Evolutionary conservation across 1,140 invertebrate species (phyloP).

Genomic region (Coptotermes formosanus): DNA sequence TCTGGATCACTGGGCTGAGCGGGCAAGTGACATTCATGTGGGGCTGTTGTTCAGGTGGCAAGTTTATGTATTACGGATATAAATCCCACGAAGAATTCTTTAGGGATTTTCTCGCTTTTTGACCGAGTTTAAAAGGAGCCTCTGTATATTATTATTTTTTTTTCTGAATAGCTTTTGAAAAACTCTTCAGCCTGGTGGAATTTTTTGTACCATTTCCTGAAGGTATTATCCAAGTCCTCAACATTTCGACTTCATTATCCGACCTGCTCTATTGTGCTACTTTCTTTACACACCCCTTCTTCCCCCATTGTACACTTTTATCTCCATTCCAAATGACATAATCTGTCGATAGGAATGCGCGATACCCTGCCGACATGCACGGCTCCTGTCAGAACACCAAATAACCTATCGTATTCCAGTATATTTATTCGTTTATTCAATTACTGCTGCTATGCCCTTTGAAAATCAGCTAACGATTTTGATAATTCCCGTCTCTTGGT

Average conservation of each 20-base stretch:
- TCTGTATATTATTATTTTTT: neutral
- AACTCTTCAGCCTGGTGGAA: too few relatives aligned
- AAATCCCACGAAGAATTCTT: neutral
- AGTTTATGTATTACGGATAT: too few relatives aligned
- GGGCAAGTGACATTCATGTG: neutral
- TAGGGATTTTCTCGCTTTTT: slow-evolving; percentile 12
- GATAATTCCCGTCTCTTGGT: too few relatives aligned
- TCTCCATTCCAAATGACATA: neutral
- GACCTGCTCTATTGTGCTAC: neutral
- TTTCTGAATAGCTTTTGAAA: neutral
- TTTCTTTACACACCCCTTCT: neutral
- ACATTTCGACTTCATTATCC: slow-evolving; percentile 16
- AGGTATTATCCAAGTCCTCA: neutral
- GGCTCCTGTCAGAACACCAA: too few relatives aligned
- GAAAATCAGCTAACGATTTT: too few relatives aligned
- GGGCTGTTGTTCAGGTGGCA: too few relatives aligned
- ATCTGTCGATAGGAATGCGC: neutral
- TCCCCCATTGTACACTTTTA: neutral
- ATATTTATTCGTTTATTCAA: too few relatives aligned
- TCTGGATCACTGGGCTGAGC: neutral
- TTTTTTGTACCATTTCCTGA: neutral
- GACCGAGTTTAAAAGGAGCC: neutral
- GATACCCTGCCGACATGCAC: neutral
- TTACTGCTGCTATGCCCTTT: too few relatives aligned
- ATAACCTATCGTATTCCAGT: too few relatives aligned